These are phyloP conservation scores for Corynorhinus townsendii DNA, from an alignment of 2,113 vertebrate species.

Conservation along the genomic window DNA sequence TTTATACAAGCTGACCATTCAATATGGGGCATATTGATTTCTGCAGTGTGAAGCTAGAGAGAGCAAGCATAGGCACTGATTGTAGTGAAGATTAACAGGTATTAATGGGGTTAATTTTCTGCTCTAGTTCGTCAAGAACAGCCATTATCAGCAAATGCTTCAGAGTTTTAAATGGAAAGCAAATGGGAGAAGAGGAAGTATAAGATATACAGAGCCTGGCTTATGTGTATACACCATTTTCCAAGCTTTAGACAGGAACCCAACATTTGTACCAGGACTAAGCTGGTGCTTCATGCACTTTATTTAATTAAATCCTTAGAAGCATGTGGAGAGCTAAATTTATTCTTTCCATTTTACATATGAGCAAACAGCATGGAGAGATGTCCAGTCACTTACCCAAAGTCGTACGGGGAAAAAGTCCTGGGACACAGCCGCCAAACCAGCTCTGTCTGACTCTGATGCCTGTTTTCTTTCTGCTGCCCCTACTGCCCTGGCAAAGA, in stretches of 20 bases:
- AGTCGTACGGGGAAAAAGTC: background rate
- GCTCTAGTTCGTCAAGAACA: background rate
- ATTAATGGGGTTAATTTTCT: background rate
- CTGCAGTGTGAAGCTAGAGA: background rate
- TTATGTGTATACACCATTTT: background rate
- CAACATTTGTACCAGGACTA: background rate
- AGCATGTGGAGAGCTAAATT: background rate
- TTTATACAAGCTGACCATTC: conserved; percentile 20
- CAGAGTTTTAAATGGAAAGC: background rate
- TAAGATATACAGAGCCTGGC: background rate
- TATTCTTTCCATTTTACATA: background rate
- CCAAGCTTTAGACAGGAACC: background rate
- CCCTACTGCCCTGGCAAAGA: background rate
- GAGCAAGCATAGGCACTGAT: background rate
- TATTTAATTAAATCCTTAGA: background rate
- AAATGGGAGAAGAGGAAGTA: background rate
- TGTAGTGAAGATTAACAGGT: background rate
- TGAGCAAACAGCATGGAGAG: background rate
- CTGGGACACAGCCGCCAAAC: background rate
- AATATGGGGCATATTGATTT: background rate
- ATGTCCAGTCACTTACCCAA: background rate
- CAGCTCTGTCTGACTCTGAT: background rate
- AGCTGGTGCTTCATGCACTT: background rate
- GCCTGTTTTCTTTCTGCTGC: background rate
- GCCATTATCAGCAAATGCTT: background rate